phyloP scores from a whole-genome alignment of 23 tunicate species.

The Ciona savignyi region DNA sequence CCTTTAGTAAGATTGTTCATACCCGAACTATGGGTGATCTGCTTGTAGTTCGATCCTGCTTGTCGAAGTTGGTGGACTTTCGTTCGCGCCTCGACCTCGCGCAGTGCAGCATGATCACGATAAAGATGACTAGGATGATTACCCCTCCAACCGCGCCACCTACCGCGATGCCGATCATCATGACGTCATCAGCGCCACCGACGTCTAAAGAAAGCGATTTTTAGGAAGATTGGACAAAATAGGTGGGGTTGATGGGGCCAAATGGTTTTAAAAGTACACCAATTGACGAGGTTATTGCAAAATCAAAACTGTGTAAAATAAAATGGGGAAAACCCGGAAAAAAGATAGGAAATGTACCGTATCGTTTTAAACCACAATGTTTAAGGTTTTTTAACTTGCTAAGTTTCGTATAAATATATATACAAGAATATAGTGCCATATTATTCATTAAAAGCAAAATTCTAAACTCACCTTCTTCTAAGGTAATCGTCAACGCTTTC shows the following conservation, averaged over 20 bases:
- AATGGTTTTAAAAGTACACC: no score
- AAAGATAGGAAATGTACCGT: no score
- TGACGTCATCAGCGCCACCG: constrained; percentile 5
- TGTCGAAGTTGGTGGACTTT: constrained; percentile 72
- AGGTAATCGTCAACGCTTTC: constrained; percentile 6
- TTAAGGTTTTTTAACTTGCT: no score
- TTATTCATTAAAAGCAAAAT: no score
- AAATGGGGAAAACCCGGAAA: no score
- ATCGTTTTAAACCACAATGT: no score
- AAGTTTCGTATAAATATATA: no score
- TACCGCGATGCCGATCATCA: constrained; percentile 12
- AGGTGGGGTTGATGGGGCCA: no score
- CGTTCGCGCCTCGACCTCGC: constrained; percentile 35
- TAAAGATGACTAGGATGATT: constrained; percentile 14
- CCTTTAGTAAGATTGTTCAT: not conserved
- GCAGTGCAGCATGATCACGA: constrained; percentile 35
- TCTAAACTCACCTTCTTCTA: constrained; percentile 54
- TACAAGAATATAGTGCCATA: no score
- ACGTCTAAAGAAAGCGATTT: constrained; percentile 18
- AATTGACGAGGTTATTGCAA: no score
- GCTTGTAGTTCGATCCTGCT: not conserved
- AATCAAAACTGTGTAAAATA: no score
- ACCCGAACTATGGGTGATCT: not conserved
- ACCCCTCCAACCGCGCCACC: constrained; percentile 43
- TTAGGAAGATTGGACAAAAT: no score